phyloP scores from a whole-genome alignment of 1,140 invertebrate genomes.

The Eupeodes corollae region DNA sequence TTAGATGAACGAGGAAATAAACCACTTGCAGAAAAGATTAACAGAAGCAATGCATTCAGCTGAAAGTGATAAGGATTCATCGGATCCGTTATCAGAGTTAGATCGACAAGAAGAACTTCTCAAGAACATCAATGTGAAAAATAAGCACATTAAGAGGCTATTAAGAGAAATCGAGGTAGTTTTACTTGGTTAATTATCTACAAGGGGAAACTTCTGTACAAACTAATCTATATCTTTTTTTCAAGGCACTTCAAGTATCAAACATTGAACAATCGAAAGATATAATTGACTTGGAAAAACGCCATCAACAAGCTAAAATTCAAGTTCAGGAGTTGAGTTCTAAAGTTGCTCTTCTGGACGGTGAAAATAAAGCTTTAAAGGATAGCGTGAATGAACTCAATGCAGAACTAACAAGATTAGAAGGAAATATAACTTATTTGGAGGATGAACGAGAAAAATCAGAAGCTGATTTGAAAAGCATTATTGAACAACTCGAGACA shows the following conservation, averaged over 20 bases:
- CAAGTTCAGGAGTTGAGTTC: slow-evolving; percentile 20
- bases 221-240: neutral
- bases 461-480: slow-evolving; percentile 26
- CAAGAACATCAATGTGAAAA: slow-evolving; percentile 32
- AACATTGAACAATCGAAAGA: slow-evolving; percentile 29
- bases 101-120: slow-evolving; percentile 33
- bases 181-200: too few species aligned
- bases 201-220: too few species aligned
- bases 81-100: slow-evolving; percentile 32
- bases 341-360: slow-evolving; percentile 20
- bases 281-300: slow-evolving; percentile 23
- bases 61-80: slow-evolving; percentile 34
- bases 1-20: slow-evolving; percentile 21
- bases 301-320: slow-evolving; percentile 17
- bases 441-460: slow-evolving; percentile 29
- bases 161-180: slow-evolving; percentile 30
- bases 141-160: slow-evolving; percentile 35
- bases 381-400: slow-evolving; percentile 16
- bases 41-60: slow-evolving; percentile 21
- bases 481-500: slow-evolving; percentile 23
- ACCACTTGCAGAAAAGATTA: slow-evolving; percentile 21
- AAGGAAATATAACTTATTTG: slow-evolving; percentile 26
- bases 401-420: slow-evolving; percentile 21
- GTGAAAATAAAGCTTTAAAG: slow-evolving; percentile 19
- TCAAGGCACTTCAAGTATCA: slow-evolving; percentile 27